Base-by-base conservation (phyloP, 1,140 invertebrate species). In the Formica exsecta region DNA sequence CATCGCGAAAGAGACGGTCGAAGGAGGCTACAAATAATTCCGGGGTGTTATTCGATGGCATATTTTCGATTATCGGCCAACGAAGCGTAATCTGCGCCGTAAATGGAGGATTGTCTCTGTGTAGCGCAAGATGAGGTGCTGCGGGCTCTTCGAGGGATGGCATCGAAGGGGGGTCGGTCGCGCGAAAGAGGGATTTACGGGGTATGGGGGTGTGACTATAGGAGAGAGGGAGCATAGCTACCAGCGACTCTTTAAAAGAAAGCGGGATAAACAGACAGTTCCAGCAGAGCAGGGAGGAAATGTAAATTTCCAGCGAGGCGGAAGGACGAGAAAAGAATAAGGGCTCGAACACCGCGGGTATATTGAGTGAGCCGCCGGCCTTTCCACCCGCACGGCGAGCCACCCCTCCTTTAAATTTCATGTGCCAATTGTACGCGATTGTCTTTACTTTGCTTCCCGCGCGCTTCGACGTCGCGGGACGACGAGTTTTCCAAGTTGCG, bases 271-370 rank as follows among this genome's bases (percentile, higher is more conserved):
- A 95, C 94, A 95, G 94, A 95, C 94, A 95, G 95, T 94, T 94
- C 90, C 90, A 90, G 89, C 59, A 76, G 48, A 51, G 87, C 89
- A 92, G 92, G 93, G 92, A 94, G 93, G 93, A 94, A 95, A 95
- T 95, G 95, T 95, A 95, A 95, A 95, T 95, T 95, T 95, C 90
- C 94, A 95, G 89, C 93, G 94, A 95, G 92, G 90, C 94, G 95
- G 94, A 95, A 94, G 92, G 92, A 94, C 93, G 93, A 94, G 93
- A 93, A 94, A 95, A 94, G 94, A 95, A 95, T 95, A 94, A 95
- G 93, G 94, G 94, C 94, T 93, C 92, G 91, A 94, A 93, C 89
- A 91, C 84, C 89, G 91, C 89, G 93, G 92, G 93, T 94, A 93
- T 93, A 94, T 95, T 94, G 93, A 94, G 93, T 92, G 92, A 94